phyloP scores from a whole-genome alignment of 1,140 invertebrate genomes.

The Pseudoatta argentina region DNA sequence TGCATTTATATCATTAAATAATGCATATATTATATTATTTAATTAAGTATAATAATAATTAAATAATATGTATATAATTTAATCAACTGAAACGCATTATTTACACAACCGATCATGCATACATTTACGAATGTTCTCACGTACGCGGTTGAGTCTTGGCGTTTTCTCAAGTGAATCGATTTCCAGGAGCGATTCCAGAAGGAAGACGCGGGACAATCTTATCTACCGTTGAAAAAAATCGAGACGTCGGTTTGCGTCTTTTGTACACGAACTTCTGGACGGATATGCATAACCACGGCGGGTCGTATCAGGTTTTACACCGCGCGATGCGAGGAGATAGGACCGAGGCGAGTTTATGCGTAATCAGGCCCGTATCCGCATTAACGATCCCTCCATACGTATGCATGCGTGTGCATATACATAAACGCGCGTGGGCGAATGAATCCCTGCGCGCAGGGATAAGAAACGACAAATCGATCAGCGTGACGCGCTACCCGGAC shows the following conservation, averaged over 20 bases:
- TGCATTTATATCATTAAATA: neutral
- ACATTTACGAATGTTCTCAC: conserved; percentile 40
- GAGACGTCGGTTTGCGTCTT: conserved; percentile 82
- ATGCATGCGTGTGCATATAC: neutral
- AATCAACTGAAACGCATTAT: neutral
- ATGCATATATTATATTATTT: neutral
- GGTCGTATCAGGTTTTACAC: conserved; percentile 82
- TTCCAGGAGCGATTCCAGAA: conserved; percentile 31
- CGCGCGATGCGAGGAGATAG: conserved; percentile 80
- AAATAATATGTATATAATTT: neutral
- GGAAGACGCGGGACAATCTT: conserved; percentile 77
- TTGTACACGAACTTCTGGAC: conserved; percentile 79
- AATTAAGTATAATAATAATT: neutral
- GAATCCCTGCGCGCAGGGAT: conserved; percentile 29
- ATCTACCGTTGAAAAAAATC: conserved; percentile 82
- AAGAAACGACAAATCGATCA: conserved; percentile 75
- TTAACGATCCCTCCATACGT: conserved; percentile 68
- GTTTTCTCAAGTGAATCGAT: conserved; percentile 58
- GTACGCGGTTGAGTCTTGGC: conserved; percentile 37
- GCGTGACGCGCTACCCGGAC: conserved; percentile 16
- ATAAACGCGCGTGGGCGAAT: neutral
- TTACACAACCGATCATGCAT: neutral
- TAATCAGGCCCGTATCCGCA: conserved; percentile 83
- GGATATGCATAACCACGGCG: conserved; percentile 79
- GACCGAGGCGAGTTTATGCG: conserved; percentile 76